Percentiles rank a stretch among this genome's conserved stretches.
These are phyloP conservation scores for Gracilinanus agilis DNA, from an alignment of 2,113 vertebrate genomes.

Conservation along the genomic window DNA sequence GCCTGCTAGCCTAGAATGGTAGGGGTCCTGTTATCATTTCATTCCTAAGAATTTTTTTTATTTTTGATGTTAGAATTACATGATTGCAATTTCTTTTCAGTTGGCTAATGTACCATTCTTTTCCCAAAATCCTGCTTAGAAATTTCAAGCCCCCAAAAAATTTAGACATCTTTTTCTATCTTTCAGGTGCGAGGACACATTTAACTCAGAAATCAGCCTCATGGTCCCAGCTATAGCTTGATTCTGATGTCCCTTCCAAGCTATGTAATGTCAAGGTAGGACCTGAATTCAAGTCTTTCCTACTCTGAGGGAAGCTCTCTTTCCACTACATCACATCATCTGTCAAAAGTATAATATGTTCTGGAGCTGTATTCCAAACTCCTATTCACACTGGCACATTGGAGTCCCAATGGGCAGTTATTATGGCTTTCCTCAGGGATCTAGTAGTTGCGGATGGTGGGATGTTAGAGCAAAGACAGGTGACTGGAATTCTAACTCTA, in stretches of 20 bases:
- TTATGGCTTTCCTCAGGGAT: background rate
- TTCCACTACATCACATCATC: background rate
- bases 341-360: background rate
- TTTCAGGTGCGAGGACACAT: background rate
- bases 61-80: background rate
- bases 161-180: background rate
- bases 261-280: slow-evolving; percentile 5
- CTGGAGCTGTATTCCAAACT: background rate
- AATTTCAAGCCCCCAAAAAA: background rate
- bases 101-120: slow-evolving; percentile 22
- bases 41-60: background rate
- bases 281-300: background rate
- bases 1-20: background rate
- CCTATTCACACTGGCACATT: background rate
- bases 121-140: slow-evolving; percentile 8
- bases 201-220: slow-evolving; percentile 15
- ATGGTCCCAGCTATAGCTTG: slow-evolving; percentile 34
- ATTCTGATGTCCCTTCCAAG: slow-evolving; percentile 55
- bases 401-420: background rate
- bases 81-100: background rate
- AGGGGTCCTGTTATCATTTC: slow-evolving; percentile 15
- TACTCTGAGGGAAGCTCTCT: background rate
- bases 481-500: background rate
- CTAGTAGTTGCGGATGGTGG: background rate
- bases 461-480: background rate